Percentiles rank a stretch among this genome's conserved stretches.
Conservation (phyloP, 2,888 invertebrate species). For the Ennomos erosarius region DNA sequence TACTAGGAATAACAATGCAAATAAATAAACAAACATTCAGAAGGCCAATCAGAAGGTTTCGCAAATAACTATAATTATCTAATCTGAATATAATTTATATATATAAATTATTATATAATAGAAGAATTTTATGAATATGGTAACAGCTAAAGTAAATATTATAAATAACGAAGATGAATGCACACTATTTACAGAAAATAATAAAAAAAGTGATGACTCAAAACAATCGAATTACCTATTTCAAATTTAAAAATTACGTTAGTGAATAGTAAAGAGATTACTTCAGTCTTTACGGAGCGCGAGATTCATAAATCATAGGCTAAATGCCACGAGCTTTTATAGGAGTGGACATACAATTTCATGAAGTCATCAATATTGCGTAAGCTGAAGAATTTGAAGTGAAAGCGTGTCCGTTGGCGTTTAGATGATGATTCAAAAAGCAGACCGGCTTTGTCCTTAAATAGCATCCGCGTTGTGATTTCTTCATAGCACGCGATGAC, state of each 20-base stretch:
- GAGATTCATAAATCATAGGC: slow-evolving; percentile 14
- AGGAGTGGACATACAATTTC: slow-evolving; percentile 25
- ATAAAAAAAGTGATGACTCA: slow-evolving; percentile 14
- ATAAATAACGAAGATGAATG: too few relatives aligned
- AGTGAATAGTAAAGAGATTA: slow-evolving; percentile 30
- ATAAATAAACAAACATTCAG: too few relatives aligned
- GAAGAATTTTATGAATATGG: too few relatives aligned
- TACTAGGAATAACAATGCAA: too few relatives aligned
- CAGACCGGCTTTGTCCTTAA: slow-evolving; percentile 69
- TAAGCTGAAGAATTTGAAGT: slow-evolving; percentile 42
- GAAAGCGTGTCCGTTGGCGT: slow-evolving; percentile 56
- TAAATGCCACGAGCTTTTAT: slow-evolving; percentile 5
- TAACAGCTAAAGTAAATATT: too few relatives aligned
- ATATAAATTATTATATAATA: too few relatives aligned
- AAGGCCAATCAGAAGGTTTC: too few relatives aligned
- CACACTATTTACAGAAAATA: too few relatives aligned
- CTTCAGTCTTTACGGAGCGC: slow-evolving; percentile 17
- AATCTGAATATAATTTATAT: too few relatives aligned
- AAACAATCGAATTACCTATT: slow-evolving; percentile 19
- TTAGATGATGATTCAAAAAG: slow-evolving; percentile 50
- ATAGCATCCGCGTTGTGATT: slow-evolving; percentile 67
- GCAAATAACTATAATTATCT: too few relatives aligned
- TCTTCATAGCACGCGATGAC: slow-evolving; percentile 54
- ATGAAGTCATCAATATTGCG: slow-evolving; percentile 28
- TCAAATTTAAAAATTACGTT: slow-evolving; percentile 32